Percentiles rank a stretch among this genome's conserved stretches.
These are phyloP conservation scores for Dioctria rufipes DNA, from an alignment of 2,888 invertebrate genomes.

Conservation along the genomic window DNA sequence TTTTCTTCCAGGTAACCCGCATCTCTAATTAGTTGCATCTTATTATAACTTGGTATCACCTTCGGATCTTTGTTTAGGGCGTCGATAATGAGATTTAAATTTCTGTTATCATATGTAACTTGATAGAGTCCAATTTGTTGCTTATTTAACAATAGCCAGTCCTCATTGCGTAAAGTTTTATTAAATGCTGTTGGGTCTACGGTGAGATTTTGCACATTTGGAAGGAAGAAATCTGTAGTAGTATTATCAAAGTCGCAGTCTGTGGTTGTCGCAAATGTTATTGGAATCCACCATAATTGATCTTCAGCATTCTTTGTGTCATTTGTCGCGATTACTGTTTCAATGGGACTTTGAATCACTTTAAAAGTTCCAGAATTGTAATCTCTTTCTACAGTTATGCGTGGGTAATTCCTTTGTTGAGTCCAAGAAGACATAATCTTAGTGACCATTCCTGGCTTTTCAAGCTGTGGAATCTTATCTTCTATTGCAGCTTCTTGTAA, in stretches of 20 bases:
- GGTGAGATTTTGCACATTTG: conserved; percentile 52
- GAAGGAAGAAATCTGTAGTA: conserved; percentile 64
- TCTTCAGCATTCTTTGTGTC: conserved; percentile 56
- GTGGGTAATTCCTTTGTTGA: conserved; percentile 75
- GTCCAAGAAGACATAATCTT: conserved; percentile 77
- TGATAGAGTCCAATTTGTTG: conserved; percentile 73
- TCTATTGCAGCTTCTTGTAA: conserved; percentile 65
- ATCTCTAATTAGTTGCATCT: conserved; percentile 91
- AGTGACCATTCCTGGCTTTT: conserved; percentile 72
- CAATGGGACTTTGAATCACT: conserved; percentile 72
- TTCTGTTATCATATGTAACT: conserved; percentile 79
- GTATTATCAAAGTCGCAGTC: conserved; percentile 67
- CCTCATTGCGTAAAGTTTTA: conserved; percentile 56
- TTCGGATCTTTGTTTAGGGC: conserved; percentile 76
- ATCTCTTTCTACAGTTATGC: conserved; percentile 73
- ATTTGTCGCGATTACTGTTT: conserved; percentile 53
- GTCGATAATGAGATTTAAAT: conserved; percentile 79
- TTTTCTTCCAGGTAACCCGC: conserved; percentile 69
- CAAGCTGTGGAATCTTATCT: conserved; percentile 57
- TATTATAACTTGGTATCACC: conserved; percentile 82
- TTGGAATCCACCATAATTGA: conserved; percentile 66
- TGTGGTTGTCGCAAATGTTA: conserved; percentile 65
- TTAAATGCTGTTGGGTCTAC: conserved; percentile 53
- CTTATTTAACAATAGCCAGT: conserved; percentile 69
- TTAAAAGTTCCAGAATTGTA: conserved; percentile 72